These are phyloP conservation scores for Leptinotarsa undecemlineata DNA, from an alignment of 1,140 invertebrate species.

Conservation along the genomic window DNA sequence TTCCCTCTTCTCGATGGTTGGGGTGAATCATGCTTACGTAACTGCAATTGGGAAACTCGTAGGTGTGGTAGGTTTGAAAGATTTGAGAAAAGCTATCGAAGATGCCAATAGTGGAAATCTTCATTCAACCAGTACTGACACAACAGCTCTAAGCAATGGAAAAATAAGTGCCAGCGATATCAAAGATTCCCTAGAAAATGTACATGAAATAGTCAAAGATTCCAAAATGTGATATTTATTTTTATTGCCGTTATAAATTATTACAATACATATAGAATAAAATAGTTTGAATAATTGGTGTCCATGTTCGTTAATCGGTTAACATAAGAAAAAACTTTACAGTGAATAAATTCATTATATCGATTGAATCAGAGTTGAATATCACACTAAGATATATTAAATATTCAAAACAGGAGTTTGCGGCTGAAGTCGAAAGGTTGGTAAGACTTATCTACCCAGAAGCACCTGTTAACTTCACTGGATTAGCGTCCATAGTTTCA, in stretches of 20 bases:
- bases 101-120: constrained; percentile 69
- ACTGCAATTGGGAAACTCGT: constrained; percentile 91
- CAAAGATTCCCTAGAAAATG: constrained; percentile 34
- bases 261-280: no score
- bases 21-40: constrained; percentile 96
- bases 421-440: no score
- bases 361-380: no score
- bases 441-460: no score
- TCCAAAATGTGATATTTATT: constrained; percentile 16
- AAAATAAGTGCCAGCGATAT: constrained; percentile 35
- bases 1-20: constrained; percentile 95
- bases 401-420: no score
- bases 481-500: no score
- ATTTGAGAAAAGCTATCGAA: constrained; percentile 88
- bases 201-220: constrained; percentile 5
- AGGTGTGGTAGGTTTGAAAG: constrained; percentile 94
- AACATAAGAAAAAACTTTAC: no score
- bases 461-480: no score
- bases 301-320: no score
- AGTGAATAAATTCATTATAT: no score
- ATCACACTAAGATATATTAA: no score
- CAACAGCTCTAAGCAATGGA: constrained; percentile 22
- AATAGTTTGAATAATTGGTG: no score
- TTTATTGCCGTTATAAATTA: neutral
- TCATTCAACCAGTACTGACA: constrained; percentile 23